Evolutionary conservation across 1,140 invertebrate genomes (phyloP).

Genomic region (Drosophila grimshawi): DNA sequence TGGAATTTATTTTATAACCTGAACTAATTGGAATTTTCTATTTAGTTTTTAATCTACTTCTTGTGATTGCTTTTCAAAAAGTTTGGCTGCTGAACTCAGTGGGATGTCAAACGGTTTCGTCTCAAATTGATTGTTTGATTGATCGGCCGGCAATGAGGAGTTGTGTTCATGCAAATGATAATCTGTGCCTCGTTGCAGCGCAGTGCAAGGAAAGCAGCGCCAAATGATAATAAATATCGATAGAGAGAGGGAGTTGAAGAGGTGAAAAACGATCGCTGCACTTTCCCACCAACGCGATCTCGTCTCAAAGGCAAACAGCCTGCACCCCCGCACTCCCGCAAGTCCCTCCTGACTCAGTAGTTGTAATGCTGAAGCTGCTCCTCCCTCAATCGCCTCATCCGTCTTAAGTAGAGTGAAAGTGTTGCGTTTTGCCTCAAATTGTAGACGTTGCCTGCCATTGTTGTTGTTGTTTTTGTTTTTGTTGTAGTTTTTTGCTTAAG

Average conservation of each 20-base stretch:
- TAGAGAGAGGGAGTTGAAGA: constrained; percentile 11
- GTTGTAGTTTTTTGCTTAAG: constrained; percentile 18
- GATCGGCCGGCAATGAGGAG: constrained; percentile 25
- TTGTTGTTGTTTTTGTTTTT: constrained; percentile 56
- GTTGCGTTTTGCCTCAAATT: constrained; percentile 78
- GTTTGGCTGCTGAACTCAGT: not conserved
- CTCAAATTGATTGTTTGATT: constrained; percentile 39
- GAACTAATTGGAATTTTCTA: too few relatives aligned
- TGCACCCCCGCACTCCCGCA: constrained; percentile 15
- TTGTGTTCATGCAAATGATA: constrained; percentile 42
- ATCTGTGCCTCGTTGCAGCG: constrained; percentile 12
- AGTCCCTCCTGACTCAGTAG: too few relatives aligned
- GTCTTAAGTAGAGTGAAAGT: constrained; percentile 83
- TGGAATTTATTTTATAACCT: too few relatives aligned
- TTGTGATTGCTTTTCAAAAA: not conserved
- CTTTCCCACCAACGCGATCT: constrained; percentile 80
- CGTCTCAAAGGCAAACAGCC: constrained; percentile 54
- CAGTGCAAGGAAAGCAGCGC: constrained; percentile 27
- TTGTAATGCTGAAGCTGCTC: constrained; percentile 33
- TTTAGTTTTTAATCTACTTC: not conserved
- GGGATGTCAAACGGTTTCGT: not conserved
- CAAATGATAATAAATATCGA: constrained; percentile 54
- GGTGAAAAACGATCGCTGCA: constrained; percentile 66
- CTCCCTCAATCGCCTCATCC: constrained; percentile 60
- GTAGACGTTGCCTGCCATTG: constrained; percentile 55